Evolutionary conservation across 2,797 vertebrate species (phyloP).

Genomic region (Centropyge bicolor): DNA sequence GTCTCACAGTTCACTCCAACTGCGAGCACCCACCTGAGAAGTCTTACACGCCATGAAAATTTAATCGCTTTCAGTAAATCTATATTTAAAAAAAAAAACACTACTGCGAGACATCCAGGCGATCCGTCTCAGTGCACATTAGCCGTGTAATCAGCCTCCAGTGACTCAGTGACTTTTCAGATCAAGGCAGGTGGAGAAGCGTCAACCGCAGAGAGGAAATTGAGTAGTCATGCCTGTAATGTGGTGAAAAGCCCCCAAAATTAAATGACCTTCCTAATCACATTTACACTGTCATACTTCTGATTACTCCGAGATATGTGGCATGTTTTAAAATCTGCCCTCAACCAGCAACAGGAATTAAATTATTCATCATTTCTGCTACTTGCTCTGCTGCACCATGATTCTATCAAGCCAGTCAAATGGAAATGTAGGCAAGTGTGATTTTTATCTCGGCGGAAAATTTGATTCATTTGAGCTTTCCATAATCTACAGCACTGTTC

Average conservation of each 20-base stretch:
- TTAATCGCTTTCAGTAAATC: conserved; percentile 38
- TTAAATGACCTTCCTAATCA: conserved; percentile 42
- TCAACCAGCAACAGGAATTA: conserved; percentile 18
- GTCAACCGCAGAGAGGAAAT: conserved; percentile 18
- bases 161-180: conserved; percentile 45
- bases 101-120: conserved; percentile 6
- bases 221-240: conserved; percentile 23
- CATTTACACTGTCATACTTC: conserved; percentile 22
- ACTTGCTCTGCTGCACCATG: conserved; percentile 20
- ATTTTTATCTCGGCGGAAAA: conserved; percentile 20
- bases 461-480: background rate
- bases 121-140: conserved; percentile 43
- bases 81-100: conserved; percentile 13
- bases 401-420: conserved; percentile 40
- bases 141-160: conserved; percentile 32
- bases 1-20: conserved; percentile 27
- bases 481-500: background rate
- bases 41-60: conserved; percentile 27
- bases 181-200: conserved; percentile 35
- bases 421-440: conserved; percentile 29
- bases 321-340: background rate
- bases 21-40: conserved; percentile 25
- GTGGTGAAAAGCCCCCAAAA: conserved; percentile 10
- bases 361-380: conserved; percentile 40
- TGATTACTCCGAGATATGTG: conserved; percentile 2